Conservation (phyloP, 2,113 vertebrate species). For the Lates calcarifer region DNA sequence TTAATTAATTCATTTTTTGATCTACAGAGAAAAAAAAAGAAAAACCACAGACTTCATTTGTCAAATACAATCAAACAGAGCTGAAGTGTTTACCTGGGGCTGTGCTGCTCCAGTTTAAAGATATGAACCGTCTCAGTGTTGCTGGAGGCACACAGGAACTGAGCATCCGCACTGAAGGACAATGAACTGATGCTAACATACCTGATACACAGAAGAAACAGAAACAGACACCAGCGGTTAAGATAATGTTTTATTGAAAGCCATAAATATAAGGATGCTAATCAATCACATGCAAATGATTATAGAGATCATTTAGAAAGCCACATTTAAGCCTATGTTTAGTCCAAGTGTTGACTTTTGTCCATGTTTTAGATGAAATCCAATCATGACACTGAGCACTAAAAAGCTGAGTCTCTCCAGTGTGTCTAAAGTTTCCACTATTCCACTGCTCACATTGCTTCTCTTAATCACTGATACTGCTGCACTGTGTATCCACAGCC, state of each 20-base stretch:
- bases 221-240: background rate
- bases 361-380: background rate
- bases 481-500: background rate
- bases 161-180: conserved; percentile 93
- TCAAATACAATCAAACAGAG: background rate
- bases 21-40: background rate
- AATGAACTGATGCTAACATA: conserved; percentile 95
- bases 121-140: conserved; percentile 97
- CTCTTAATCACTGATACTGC: conserved; percentile 2
- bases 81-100: conserved; percentile 83
- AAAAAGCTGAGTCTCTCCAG: too few relatives aligned
- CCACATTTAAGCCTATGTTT: background rate
- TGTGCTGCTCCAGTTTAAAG: conserved; percentile 94
- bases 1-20: background rate
- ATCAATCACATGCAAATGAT: background rate
- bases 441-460: too few relatives aligned
- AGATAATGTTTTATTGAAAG: background rate
- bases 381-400: background rate
- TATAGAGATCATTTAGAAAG: background rate
- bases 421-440: too few relatives aligned
- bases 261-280: background rate
- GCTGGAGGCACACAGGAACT: conserved; percentile 96
- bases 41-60: background rate
- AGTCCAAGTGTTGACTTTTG: background rate
- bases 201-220: conserved; percentile 75